Evolutionary conservation across 2,113 vertebrate species (phyloP), one percentile per base, ranked within the genome.

Genomic region (Seriola dumerili): DNA sequence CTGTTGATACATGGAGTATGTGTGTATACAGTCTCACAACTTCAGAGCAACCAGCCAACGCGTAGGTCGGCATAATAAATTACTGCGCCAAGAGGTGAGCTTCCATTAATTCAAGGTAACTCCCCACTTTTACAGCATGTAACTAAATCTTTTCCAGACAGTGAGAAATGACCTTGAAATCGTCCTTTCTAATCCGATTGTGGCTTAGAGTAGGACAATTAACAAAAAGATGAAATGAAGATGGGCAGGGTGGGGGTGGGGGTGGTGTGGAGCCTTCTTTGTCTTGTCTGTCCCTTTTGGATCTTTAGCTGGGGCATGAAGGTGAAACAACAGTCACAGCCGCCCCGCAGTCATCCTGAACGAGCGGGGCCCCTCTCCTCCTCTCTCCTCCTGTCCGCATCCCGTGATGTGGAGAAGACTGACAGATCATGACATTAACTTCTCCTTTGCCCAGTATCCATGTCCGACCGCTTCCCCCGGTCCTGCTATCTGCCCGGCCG

Each of bases 141-240:
- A 64, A 77, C 62, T 34, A 68, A 80, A 52, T 50, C 38, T 64
- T 72, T 19, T 23, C 10, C 59, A 62, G 34, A 57, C 25, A 71
- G 75, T 19, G 48, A 72, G 72, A 59, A 10, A 34, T 48, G 78
- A 88, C 91, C 85, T 89, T 88, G 78, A 76, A 81, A 64, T n/a
- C 44, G 78, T 90, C 81, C 59, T 71, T 70, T 74, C 42, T 83
- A 85, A 91, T 88, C 86, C 89, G 70, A 57, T 70, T 64, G 73
- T 32, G 73, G 58, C 59, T 84, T 46, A 72, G 73, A 71, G 72
- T 52, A 63, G 59, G 69, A 73, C 25, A 78, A 63, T 78, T 55
- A 52, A 52, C n/a, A 76, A 76, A 85, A 87, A 67, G 59, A 40
- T 34, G 66, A 80, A 76, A 72, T 55, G 40, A 74, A 42, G 8